These are phyloP conservation scores for Latrodectus hesperus DNA, from an alignment of 2,888 invertebrate genomes.

Conservation along the genomic window DNA sequence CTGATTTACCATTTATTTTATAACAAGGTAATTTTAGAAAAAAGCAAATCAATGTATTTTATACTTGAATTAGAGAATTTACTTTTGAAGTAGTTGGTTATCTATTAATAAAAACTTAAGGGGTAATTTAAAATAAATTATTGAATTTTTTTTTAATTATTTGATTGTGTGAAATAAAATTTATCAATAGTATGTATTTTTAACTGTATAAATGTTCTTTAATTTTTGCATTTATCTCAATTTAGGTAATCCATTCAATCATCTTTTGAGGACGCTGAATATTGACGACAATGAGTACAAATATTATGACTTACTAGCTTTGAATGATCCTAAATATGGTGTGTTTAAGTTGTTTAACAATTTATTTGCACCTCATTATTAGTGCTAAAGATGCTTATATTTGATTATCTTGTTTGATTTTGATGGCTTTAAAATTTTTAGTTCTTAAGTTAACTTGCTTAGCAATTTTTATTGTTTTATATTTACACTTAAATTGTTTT, in stretches of 20 bases:
- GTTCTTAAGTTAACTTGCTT: too few species aligned
- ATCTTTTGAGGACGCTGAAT: conserved; percentile 79
- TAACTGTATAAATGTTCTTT: too few species aligned
- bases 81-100: background rate
- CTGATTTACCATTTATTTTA: too few species aligned
- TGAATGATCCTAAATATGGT: conserved; percentile 80
- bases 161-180: too few species aligned
- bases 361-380: background rate
- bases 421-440: too few species aligned
- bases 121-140: background rate
- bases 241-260: conserved; percentile 79
- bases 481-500: too few species aligned
- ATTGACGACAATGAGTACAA: conserved; percentile 81
- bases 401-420: too few species aligned
- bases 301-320: conserved; percentile 86
- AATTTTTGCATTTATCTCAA: background rate
- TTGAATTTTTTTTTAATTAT: background rate
- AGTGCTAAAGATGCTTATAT: too few species aligned
- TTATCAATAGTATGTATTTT: too few species aligned
- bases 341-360: background rate
- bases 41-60: background rate
- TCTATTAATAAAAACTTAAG: background rate
- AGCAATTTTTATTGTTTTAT: too few species aligned
- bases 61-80: too few species aligned
- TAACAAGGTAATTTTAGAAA: background rate